Evolutionary conservation across 2,113 vertebrate species (phyloP).

Genomic region (Tupaia tana): DNA sequence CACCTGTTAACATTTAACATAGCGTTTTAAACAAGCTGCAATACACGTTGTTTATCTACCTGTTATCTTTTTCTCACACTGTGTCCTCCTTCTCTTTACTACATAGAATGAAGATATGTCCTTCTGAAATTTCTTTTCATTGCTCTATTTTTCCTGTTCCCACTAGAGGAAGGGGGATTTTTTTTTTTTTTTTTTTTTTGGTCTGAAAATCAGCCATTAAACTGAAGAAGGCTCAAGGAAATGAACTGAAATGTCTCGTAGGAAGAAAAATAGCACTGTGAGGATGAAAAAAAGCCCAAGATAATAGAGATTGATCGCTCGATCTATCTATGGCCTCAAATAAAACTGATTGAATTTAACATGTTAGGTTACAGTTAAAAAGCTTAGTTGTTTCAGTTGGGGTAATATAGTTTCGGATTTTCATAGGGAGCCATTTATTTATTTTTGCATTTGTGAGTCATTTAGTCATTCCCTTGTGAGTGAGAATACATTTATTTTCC

Average conservation of each 20-base stretch:
- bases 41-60: slow-evolving; percentile 38
- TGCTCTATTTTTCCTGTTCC: slow-evolving; percentile 38
- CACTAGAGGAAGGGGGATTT: slow-evolving; percentile 61
- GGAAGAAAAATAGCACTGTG: slow-evolving; percentile 85
- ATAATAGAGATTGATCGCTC: slow-evolving; percentile 87
- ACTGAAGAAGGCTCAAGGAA: slow-evolving; percentile 84
- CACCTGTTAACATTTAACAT: slow-evolving; percentile 74
- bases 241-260: slow-evolving; percentile 85
- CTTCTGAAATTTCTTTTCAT: background rate
- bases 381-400: slow-evolving; percentile 80
- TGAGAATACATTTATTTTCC: slow-evolving; percentile 89
- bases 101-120: slow-evolving; percentile 15
- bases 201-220: slow-evolving; percentile 81
- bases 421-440: slow-evolving; percentile 87
- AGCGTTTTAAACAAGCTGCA: slow-evolving; percentile 59
- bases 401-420: slow-evolving; percentile 85
- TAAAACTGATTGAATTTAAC: slow-evolving; percentile 87
- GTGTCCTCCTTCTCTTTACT: background rate
- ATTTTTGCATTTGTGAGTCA: slow-evolving; percentile 89
- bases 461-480: slow-evolving; percentile 87
- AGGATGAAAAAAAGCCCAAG: slow-evolving; percentile 70
- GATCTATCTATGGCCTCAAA: slow-evolving; percentile 83
- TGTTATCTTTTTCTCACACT: slow-evolving; percentile 33
- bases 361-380: slow-evolving; percentile 86
- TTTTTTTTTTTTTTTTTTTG: slow-evolving; percentile 34